phyloP scores from a whole-genome alignment of 2,888 invertebrate genomes.

The Dryomyza anilis region DNA sequence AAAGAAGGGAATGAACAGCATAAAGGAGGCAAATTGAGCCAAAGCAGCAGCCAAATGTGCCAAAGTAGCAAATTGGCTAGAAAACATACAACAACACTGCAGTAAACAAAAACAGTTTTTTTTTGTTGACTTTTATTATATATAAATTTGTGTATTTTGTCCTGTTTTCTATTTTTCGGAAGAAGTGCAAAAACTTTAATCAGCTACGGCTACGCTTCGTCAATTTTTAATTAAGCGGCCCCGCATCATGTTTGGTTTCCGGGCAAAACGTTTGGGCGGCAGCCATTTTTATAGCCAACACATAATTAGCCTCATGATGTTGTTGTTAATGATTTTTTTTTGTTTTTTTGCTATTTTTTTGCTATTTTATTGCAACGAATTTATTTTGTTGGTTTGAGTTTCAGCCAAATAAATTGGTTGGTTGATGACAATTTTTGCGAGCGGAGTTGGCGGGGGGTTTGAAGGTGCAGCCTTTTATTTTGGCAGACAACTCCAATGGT shows the following conservation, averaged over 20 bases:
- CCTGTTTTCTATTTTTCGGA: conserved; percentile 2
- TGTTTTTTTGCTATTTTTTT: neutral
- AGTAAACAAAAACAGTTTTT: conserved; percentile 12
- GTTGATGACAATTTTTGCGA: no score
- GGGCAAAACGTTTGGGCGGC: neutral
- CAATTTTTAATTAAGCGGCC: conserved; percentile 40
- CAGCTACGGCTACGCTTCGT: conserved; percentile 36
- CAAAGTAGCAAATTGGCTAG: no score
- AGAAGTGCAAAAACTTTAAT: conserved; percentile 28
- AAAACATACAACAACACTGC: neutral
- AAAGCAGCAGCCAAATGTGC: no score
- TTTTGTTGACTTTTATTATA: conserved; percentile 5
- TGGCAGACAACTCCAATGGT: no score
- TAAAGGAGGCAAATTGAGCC: no score
- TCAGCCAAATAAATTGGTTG: no score
- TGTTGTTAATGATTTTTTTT: conserved; percentile 10
- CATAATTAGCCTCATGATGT: conserved; percentile 24
- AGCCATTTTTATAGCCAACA: conserved; percentile 15
- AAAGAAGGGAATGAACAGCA: no score
- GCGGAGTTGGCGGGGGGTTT: no score
- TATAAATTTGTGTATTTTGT: no score
- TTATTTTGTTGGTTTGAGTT: no score
- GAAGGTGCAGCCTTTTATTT: no score
- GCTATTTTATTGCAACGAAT: no score
- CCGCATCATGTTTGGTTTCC: neutral